These are phyloP conservation scores for Pygmarrhopalites habei DNA, from an alignment of 1,140 invertebrate genomes.

Conservation along the genomic window DNA sequence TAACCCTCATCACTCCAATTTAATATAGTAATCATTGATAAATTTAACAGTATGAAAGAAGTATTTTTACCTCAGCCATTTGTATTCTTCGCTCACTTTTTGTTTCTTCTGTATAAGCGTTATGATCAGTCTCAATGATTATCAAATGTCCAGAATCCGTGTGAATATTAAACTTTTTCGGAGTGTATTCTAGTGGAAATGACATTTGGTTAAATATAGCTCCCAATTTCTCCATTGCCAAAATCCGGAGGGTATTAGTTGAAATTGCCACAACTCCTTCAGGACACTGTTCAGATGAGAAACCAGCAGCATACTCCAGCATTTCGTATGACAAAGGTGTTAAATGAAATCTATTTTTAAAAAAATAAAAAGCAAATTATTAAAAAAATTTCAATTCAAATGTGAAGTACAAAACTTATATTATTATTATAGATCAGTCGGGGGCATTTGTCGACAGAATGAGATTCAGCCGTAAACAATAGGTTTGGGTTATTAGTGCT, in stretches of 20 bases:
- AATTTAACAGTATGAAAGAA: background rate
- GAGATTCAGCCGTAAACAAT: conserved; percentile 7
- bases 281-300: conserved; percentile 97
- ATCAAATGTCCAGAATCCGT: conserved; percentile 85
- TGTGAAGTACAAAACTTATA: background rate
- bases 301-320: conserved; percentile 95
- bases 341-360: conserved; percentile 73
- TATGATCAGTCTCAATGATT: conserved; percentile 95
- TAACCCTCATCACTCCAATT: conserved; percentile 16
- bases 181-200: conserved; percentile 89
- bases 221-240: conserved; percentile 95
- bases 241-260: conserved; percentile 91
- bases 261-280: conserved; percentile 99
- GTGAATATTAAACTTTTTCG: conserved; percentile 90
- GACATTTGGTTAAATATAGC: conserved; percentile 93
- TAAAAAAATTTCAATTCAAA: too few species aligned
- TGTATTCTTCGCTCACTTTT: conserved; percentile 81
- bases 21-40: background rate
- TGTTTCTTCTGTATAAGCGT: conserved; percentile 94
- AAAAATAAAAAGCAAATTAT: too few species aligned
- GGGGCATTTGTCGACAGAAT: conserved; percentile 23
- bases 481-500: background rate
- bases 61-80: conserved; percentile 55
- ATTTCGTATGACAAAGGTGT: conserved; percentile 94
- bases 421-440: conserved; percentile 1